Evolutionary conservation across 2,888 invertebrate species (phyloP), one percentile per base, ranked within the genome.

Genomic region (Leuctra nigra): DNA sequence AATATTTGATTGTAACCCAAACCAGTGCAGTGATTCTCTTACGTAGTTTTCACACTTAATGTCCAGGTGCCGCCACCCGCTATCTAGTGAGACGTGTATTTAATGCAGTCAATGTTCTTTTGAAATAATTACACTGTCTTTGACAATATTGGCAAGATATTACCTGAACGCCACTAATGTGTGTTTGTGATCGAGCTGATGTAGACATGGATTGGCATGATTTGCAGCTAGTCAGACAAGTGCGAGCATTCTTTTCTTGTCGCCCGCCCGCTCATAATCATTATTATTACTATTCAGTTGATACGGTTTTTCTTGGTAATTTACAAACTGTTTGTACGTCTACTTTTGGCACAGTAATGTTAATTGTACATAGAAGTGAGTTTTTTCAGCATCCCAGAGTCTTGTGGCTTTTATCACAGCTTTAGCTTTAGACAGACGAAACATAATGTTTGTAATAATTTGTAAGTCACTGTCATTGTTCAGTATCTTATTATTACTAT

Each of bases 331-430:
- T 50, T 47, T 59, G 53, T 46, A 52, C 50, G 55, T 59, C 61
- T 59, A 52, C 54, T 60, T 60, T 55, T 61, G 61, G 59, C 61
- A 57, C 59, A 59, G 61, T 61, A 59, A 53, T 59, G 58, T 61
- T 57, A 55, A 58, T 61, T 58, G 60, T 60, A 60, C 53, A 60
- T 60, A 60, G 60, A 60, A 56, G 53, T 61, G 59, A 59, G 55
- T 57, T 57, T 53, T 60, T 60, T 56, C 56, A 60, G 59, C 59
- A 60, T 61, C 59, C 58, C 56, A 54, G 47, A 57, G 56, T 61
- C 58, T 61, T 61, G 61, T 60, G 61, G 61, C 61, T 61, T 61
- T 57, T 60, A 52, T 61, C 61, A 61, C 61, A 61, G 61, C 61
- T 61, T 61, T 59, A 61, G 61, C 61, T 61, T 61, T 61, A 61